Conservation (phyloP, 2,888 invertebrate genomes). For the Sussaba pulchella region DNA sequence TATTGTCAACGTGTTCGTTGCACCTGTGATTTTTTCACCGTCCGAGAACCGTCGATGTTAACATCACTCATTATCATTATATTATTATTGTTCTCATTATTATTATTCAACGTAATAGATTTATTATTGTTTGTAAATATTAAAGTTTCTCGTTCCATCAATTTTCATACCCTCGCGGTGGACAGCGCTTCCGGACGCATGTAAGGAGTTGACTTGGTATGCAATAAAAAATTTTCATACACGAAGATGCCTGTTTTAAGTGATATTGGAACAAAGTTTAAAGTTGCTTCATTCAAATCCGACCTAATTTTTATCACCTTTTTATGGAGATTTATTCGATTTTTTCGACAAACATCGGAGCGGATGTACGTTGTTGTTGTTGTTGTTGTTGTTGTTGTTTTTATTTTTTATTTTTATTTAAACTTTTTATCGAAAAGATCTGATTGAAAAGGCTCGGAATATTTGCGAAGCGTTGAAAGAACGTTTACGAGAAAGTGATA, state of each 20-base stretch:
- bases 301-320: no score
- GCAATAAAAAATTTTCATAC: conserved; percentile 54
- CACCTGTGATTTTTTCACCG: conserved; percentile 53
- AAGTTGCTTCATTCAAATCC: no score
- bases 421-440: no score
- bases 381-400: neutral
- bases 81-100: conserved; percentile 27
- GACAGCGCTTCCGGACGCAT: conserved; percentile 32
- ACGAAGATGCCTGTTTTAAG: conserved; percentile 2
- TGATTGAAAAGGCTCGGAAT: no score
- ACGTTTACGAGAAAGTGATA: conserved; percentile 57
- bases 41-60: conserved; percentile 41
- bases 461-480: conserved; percentile 17
- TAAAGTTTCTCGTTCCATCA: conserved; percentile 24
- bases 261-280: neutral
- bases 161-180: conserved; percentile 38
- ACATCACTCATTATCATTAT: conserved; percentile 37
- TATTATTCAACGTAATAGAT: conserved; percentile 22
- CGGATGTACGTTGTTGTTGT: no score
- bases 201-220: conserved; percentile 23
- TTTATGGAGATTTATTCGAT: no score
- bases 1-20: conserved; percentile 37
- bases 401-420: no score
- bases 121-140: conserved; percentile 41
- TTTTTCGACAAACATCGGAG: no score